These are phyloP conservation scores for Eupithecia insigniata DNA, from an alignment of 2,888 invertebrate species.

Conservation along the genomic window DNA sequence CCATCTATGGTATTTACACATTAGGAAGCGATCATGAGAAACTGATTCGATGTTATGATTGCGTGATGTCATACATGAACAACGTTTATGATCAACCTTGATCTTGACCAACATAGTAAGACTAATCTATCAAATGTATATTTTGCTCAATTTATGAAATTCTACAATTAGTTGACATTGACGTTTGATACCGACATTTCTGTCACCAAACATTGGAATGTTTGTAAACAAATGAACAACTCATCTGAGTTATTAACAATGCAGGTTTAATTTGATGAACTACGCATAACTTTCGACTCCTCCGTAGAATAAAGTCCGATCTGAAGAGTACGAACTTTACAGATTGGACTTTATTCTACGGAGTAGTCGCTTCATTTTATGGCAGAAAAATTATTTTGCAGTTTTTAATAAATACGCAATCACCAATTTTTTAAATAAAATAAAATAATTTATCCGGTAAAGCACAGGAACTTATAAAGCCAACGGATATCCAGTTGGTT, in stretches of 20 bases:
- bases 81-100: conserved; percentile 24
- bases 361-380: background rate
- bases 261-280: background rate
- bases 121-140: conserved; percentile 8
- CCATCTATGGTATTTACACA: conserved; percentile 29
- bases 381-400: background rate
- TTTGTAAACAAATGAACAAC: conserved; percentile 36
- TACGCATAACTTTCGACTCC: too few species aligned
- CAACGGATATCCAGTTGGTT: conserved; percentile 36
- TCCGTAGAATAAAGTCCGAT: too few species aligned
- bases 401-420: background rate
- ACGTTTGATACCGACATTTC: conserved; percentile 4
- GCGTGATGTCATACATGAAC: conserved; percentile 33
- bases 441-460: background rate
- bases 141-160: conserved; percentile 7
- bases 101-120: conserved; percentile 28
- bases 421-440: background rate
- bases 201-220: conserved; percentile 17
- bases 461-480: conserved; percentile 17
- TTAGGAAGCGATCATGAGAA: conserved; percentile 33
- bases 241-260: conserved; percentile 12
- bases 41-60: conserved; percentile 28
- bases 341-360: too few species aligned
- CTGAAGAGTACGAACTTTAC: too few species aligned
- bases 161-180: background rate